Evolutionary conservation across 2,888 invertebrate species (phyloP).

Genomic region (Merodon equestris): DNA sequence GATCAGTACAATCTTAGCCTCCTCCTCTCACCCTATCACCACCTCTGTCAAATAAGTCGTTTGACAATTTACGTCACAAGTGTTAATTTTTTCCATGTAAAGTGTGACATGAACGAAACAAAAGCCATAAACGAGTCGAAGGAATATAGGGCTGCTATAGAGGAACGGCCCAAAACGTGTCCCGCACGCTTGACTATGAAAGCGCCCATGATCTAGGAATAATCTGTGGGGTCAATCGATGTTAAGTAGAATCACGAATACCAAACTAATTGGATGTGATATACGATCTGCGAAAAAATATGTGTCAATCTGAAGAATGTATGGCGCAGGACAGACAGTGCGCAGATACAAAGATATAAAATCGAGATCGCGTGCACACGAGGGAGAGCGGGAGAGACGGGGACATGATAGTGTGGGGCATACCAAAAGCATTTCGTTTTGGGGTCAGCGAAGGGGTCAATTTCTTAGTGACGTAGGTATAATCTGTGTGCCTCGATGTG

Average conservation of each 20-base stretch:
- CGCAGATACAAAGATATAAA: too few relatives aligned
- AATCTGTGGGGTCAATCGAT: conserved; percentile 80
- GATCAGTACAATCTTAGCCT: conserved; percentile 24
- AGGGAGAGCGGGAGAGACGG: too few relatives aligned
- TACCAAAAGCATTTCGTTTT: conserved; percentile 36
- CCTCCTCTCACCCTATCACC: conserved; percentile 27
- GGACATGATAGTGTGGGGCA: conserved; percentile 20
- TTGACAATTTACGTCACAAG: conserved; percentile 78
- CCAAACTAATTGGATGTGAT: conserved; percentile 79
- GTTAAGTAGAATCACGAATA: conserved; percentile 80
- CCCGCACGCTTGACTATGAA: conserved; percentile 66
- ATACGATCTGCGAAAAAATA: conserved; percentile 71
- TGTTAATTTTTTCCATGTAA: conserved; percentile 37
- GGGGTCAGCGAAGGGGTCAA: conserved; percentile 63
- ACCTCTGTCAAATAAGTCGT: conserved; percentile 22
- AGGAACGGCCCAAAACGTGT: conserved; percentile 37
- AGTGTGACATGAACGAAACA: conserved; percentile 5
- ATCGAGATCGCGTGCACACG: too few relatives aligned
- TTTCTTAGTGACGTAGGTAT: conserved; percentile 67
- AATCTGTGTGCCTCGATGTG: conserved; percentile 54
- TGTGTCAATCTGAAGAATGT: conserved; percentile 69
- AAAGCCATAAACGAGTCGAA: too few relatives aligned
- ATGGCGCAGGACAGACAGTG: not conserved
- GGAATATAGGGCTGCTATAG: conserved; percentile 32
- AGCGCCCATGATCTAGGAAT: conserved; percentile 72